Evolutionary conservation across 2,113 vertebrate genomes (phyloP).

Genomic region (Leptobrachium ailaonicum): DNA sequence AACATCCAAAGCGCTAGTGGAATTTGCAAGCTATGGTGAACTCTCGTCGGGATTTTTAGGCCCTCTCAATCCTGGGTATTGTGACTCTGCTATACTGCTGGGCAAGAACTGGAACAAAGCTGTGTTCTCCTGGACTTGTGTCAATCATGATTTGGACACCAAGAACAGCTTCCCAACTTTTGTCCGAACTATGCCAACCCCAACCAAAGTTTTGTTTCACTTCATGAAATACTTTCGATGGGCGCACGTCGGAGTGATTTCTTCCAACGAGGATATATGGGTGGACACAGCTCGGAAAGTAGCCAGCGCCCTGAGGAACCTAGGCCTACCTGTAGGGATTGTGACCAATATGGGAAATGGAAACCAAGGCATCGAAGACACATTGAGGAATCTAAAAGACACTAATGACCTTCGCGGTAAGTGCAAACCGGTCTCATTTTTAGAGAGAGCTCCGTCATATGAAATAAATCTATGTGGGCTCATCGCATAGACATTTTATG

Average conservation of each 20-base stretch:
- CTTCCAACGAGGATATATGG: conserved; percentile 84
- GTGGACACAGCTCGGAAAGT: conserved; percentile 74
- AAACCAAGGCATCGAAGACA: conserved; percentile 66
- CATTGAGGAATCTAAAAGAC: conserved; percentile 69
- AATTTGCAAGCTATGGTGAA: conserved; percentile 72
- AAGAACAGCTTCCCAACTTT: conserved; percentile 69
- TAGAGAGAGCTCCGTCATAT: too few species aligned
- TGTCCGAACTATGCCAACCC: conserved; percentile 73
- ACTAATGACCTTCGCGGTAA: conserved; percentile 78
- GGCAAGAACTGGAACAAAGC: conserved; percentile 83
- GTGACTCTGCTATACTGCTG: conserved; percentile 75
- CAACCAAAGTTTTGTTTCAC: conserved; percentile 70
- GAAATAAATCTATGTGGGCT: too few species aligned
- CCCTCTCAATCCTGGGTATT: conserved; percentile 84
- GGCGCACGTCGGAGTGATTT: conserved; percentile 82
- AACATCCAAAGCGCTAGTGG: conserved; percentile 74
- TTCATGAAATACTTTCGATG: conserved; percentile 84
- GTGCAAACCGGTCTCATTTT: conserved; percentile 26
- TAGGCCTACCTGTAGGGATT: conserved; percentile 75
- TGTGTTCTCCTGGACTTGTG: conserved; percentile 82
- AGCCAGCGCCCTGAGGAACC: conserved; percentile 70
- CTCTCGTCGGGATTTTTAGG: conserved; percentile 77
- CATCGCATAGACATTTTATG: too few species aligned
- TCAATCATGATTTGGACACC: conserved; percentile 78
- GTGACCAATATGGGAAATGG: conserved; percentile 70